Conservation (phyloP, 2,888 invertebrate species). For the Arge pagana region DNA sequence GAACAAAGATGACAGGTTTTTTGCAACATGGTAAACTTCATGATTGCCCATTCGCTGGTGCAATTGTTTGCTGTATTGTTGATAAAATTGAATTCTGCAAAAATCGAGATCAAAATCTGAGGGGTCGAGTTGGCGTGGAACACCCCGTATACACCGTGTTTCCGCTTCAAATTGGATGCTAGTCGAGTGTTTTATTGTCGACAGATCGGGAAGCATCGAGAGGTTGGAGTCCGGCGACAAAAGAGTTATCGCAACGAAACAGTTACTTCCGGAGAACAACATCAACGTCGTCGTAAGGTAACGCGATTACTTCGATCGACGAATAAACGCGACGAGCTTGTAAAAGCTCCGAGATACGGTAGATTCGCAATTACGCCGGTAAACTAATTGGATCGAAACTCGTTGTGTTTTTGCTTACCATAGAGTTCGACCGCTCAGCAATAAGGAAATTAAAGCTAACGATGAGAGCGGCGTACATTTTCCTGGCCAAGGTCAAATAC, state of each 20-base stretch:
- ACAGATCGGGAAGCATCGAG: slow-evolving; percentile 60
- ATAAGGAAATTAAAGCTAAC: slow-evolving; percentile 71
- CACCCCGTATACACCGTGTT: too few species aligned
- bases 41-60: too few species aligned
- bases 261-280: slow-evolving; percentile 73
- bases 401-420: too few species aligned
- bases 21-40: too few species aligned
- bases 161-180: too few species aligned
- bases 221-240: slow-evolving; percentile 58
- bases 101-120: too few species aligned
- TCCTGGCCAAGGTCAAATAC: slow-evolving; percentile 88
- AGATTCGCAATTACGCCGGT: neutral
- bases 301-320: slow-evolving; percentile 30
- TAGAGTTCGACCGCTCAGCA: slow-evolving; percentile 83
- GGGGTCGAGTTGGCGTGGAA: too few species aligned
- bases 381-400: neutral
- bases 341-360: too few species aligned
- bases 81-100: too few species aligned
- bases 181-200: slow-evolving; percentile 32
- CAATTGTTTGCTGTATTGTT: too few species aligned
- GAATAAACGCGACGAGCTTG: neutral
- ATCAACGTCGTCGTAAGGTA: slow-evolving; percentile 89
- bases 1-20: too few species aligned
- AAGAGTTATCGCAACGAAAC: slow-evolving; percentile 60
- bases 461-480: slow-evolving; percentile 78